These are phyloP conservation scores for Scotopteryx bipunctaria DNA, from an alignment of 2,888 invertebrate species.

Conservation along the genomic window DNA sequence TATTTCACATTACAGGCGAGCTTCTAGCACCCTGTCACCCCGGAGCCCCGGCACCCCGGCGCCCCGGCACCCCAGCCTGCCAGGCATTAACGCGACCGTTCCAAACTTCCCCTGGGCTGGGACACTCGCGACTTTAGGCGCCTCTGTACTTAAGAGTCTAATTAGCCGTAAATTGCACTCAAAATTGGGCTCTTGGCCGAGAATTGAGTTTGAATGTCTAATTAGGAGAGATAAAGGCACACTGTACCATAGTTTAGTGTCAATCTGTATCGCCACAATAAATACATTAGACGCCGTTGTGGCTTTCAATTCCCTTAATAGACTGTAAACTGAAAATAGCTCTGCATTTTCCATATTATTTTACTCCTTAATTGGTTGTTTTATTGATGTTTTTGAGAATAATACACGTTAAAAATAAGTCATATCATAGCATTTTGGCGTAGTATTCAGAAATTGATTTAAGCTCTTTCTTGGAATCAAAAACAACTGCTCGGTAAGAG, in stretches of 20 bases:
- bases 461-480: slow-evolving; percentile 39
- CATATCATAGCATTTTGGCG: neutral
- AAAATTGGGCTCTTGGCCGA: slow-evolving; percentile 72
- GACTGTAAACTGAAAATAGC: slow-evolving; percentile 27
- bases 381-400: neutral
- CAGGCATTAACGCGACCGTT: slow-evolving; percentile 61
- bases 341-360: slow-evolving; percentile 9
- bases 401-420: neutral
- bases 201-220: slow-evolving; percentile 77
- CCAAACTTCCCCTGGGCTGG: slow-evolving; percentile 60
- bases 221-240: slow-evolving; percentile 71
- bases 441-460: neutral
- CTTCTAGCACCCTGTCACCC: slow-evolving; percentile 15
- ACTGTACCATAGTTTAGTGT: slow-evolving; percentile 65
- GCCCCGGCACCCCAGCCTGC: slow-evolving; percentile 33
- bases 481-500: slow-evolving; percentile 40
- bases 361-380: slow-evolving; percentile 3
- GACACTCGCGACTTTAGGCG: slow-evolving; percentile 48
- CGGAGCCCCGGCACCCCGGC: slow-evolving; percentile 11
- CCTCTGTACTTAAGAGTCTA: slow-evolving; percentile 75
- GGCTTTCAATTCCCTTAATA: slow-evolving; percentile 24
- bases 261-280: slow-evolving; percentile 58
- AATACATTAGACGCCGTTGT: slow-evolving; percentile 21
- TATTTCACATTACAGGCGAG: slow-evolving; percentile 51
- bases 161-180: slow-evolving; percentile 78